Percentiles rank a stretch among this genome's conserved stretches.
Evolutionary conservation across 2,888 invertebrate species (phyloP).

Genomic region (Cephalotes varians): DNA sequence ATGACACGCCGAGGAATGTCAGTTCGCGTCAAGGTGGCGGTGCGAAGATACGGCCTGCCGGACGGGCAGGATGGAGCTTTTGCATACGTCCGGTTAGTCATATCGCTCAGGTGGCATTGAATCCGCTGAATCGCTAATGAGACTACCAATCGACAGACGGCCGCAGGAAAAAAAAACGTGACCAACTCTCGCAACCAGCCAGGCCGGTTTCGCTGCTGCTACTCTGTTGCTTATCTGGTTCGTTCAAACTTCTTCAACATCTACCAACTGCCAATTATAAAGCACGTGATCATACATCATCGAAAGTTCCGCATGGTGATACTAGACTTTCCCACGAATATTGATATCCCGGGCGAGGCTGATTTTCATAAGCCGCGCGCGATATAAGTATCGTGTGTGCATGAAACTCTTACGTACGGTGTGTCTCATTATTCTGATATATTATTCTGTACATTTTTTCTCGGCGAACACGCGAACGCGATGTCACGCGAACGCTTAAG

Average conservation of each 20-base stretch:
- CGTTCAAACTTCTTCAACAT: constrained; percentile 41
- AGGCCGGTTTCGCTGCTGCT: constrained; percentile 65
- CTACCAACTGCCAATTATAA: constrained; percentile 13
- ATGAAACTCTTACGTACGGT: constrained; percentile 3
- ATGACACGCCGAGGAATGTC: constrained; percentile 59
- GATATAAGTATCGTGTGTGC: background rate
- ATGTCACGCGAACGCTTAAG: constrained; percentile 38
- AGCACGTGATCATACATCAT: constrained; percentile 42
- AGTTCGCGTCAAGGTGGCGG: constrained; percentile 45
- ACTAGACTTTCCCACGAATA: constrained; percentile 37
- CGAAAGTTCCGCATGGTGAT: constrained; percentile 12
- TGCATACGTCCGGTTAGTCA: constrained; percentile 68
- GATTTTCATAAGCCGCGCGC: constrained; percentile 39
- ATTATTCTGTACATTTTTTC: constrained; percentile 36
- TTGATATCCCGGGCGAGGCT: constrained; percentile 5
- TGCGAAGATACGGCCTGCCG: constrained; percentile 19
- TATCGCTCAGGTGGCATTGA: constrained; percentile 70
- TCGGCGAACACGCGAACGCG: constrained; percentile 27
- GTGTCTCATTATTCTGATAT: constrained; percentile 45
- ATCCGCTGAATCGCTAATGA: constrained; percentile 73
- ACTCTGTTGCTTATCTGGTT: constrained; percentile 25
- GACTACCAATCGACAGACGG: constrained; percentile 70
- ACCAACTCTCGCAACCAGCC: constrained; percentile 65
- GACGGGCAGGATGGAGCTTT: constrained; percentile 54
- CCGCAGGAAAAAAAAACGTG: constrained; percentile 30